Conservation (phyloP, 2,888 invertebrate genomes). For the Spilarctia lutea region DNA sequence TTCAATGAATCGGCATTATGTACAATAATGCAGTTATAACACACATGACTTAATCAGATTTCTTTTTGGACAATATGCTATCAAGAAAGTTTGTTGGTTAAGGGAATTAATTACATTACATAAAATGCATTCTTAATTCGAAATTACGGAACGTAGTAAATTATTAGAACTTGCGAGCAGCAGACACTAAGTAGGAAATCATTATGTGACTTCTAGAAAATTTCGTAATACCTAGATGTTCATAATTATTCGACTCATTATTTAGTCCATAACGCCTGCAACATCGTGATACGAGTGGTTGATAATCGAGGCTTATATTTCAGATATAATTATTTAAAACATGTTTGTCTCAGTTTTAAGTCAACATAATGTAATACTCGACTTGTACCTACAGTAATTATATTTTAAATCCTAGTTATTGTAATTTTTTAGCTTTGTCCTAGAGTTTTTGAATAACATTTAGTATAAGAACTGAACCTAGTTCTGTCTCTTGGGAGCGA, state of each 20-base stretch:
- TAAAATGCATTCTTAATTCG: background rate
- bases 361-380: slow-evolving; percentile 56
- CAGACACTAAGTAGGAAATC: slow-evolving; percentile 19
- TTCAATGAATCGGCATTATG: background rate
- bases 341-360: slow-evolving; percentile 36
- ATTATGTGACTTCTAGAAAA: slow-evolving; percentile 7
- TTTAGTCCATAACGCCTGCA: slow-evolving; percentile 21
- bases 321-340: slow-evolving; percentile 3
- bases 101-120: slow-evolving; percentile 2
- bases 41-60: background rate
- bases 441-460: slow-evolving; percentile 60
- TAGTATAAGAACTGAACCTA: slow-evolving; percentile 53
- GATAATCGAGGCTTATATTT: slow-evolving; percentile 16
- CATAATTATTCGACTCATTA: slow-evolving; percentile 16
- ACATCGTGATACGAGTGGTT: slow-evolving; percentile 29
- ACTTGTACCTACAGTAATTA: slow-evolving; percentile 52
- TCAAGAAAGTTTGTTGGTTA: background rate
- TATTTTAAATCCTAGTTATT: slow-evolving; percentile 54
- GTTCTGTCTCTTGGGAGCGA: slow-evolving; percentile 54
- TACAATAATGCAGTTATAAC: background rate
- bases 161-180: slow-evolving; percentile 5
- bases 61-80: background rate
- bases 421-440: slow-evolving; percentile 50
- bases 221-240: slow-evolving; percentile 25
- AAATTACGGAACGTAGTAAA: background rate